Conservation (phyloP, 2,888 invertebrate genomes). For the Gibbula magus region DNA sequence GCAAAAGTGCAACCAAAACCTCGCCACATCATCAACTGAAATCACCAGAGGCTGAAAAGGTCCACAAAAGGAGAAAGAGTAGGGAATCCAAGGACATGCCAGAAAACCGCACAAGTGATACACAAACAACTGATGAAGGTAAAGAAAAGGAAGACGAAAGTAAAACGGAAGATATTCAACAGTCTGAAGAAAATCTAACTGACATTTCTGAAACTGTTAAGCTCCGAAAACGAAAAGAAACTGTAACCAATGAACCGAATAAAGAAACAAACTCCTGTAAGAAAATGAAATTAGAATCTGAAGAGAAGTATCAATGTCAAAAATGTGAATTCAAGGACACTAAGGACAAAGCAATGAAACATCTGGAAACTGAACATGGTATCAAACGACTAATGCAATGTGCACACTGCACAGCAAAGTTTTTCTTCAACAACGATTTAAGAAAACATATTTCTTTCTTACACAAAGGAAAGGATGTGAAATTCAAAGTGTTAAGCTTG, state of each 20-base stretch:
- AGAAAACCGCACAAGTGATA: neutral
- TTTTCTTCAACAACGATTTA: neutral
- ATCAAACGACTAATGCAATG: conserved; percentile 5
- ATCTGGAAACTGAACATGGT: conserved; percentile 10
- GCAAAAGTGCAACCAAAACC: neutral
- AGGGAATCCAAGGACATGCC: neutral
- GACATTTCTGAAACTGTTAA: neutral
- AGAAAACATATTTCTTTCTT: conserved; percentile 20
- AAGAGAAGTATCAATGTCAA: conserved; percentile 1
- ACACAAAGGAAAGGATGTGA: conserved; percentile 8
- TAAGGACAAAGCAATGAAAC: neutral
- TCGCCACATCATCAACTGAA: neutral
- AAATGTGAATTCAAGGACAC: conserved; percentile 4
- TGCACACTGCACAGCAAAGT: conserved; percentile 4
- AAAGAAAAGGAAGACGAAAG: neutral
- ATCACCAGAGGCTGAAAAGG: neutral
- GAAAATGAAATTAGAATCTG: neutral
- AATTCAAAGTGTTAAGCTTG: neutral
- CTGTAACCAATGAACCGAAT: neutral
- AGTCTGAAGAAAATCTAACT: neutral
- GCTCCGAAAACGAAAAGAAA: neutral
- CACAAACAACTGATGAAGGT: neutral
- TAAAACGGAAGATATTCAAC: neutral
- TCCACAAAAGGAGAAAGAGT: neutral
- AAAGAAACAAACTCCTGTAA: neutral